These are phyloP conservation scores for Eupeodes latifasciatus DNA, from an alignment of 2,888 invertebrate genomes.

Conservation along the genomic window DNA sequence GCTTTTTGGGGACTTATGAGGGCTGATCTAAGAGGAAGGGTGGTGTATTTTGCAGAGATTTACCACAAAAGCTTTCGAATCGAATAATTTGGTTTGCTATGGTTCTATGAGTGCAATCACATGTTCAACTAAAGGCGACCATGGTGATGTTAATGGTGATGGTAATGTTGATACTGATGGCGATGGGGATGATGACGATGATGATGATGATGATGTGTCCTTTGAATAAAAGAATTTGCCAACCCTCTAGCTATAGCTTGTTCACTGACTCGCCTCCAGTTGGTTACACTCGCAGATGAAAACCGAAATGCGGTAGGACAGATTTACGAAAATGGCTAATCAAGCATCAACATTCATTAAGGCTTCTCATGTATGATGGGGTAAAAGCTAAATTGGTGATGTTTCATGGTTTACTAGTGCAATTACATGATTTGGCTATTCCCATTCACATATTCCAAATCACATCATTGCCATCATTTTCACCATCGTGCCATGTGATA, in stretches of 20 bases:
- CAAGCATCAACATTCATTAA: constrained; percentile 55
- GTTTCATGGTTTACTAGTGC: constrained; percentile 50
- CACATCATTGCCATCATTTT: neutral
- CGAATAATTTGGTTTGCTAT: constrained; percentile 9
- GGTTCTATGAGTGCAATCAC: constrained; percentile 24
- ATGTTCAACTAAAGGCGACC: constrained; percentile 13
- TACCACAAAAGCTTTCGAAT: constrained; percentile 21
- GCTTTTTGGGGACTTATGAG: too few species aligned
- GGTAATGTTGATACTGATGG: neutral
- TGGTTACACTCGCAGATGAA: neutral
- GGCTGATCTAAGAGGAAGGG: too few species aligned
- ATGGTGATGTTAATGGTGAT: neutral
- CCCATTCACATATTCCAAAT: constrained; percentile 9
- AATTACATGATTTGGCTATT: constrained; percentile 50
- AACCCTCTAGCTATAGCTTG: neutral
- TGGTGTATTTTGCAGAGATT: neutral
- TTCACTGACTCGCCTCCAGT: neutral
- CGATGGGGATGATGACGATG: neutral
- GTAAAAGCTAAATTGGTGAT: constrained; percentile 38
- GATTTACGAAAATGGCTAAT: constrained; percentile 55
- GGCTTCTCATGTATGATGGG: constrained; percentile 1
- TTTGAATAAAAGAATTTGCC: constrained; percentile 33
- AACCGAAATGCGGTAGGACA: constrained; percentile 9
- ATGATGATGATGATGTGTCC: constrained; percentile 42
- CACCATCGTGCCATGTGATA: neutral